Percentiles rank a stretch among this genome's conserved stretches.
phyloP scores from a whole-genome alignment of 2,113 vertebrate genomes.

The Marmota flaviventris region DNA sequence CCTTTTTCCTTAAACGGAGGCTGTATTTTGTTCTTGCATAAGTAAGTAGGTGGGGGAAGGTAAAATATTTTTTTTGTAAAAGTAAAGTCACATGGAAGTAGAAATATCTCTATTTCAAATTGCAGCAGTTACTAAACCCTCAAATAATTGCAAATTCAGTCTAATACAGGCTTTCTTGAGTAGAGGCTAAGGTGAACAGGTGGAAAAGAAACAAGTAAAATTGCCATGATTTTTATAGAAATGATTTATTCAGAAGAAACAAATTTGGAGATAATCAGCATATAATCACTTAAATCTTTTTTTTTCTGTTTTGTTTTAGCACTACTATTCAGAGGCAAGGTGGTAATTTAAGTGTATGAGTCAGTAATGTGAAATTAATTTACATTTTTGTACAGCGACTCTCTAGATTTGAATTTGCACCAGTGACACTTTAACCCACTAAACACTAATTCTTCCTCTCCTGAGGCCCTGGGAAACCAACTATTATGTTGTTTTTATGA shows the following conservation, averaged over 20 bases:
- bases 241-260: not conserved
- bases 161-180: not conserved
- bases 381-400: not conserved
- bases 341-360: not conserved
- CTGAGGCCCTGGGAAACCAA: not conserved
- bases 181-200: not conserved
- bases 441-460: no score
- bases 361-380: not conserved
- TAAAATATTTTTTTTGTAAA: conserved; percentile 12
- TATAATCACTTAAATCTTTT: not conserved
- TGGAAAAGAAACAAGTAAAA: not conserved
- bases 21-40: not conserved
- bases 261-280: not conserved
- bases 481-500: not conserved
- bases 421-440: not conserved
- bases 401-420: not conserved
- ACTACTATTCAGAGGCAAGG: not conserved
- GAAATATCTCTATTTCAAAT: not conserved
- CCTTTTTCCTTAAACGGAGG: not conserved
- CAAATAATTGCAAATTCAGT: not conserved
- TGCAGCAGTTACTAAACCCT: not conserved
- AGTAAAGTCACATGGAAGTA: not conserved
- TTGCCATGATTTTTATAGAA: not conserved
- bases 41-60: not conserved
- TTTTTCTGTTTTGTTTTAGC: not conserved